A percentile compares a stretch with the other conserved stretches of the same genome.
These are phyloP conservation scores for Caenorhabditis remanei DNA, from an alignment of 1,140 invertebrate genomes.

Conservation along the genomic window DNA sequence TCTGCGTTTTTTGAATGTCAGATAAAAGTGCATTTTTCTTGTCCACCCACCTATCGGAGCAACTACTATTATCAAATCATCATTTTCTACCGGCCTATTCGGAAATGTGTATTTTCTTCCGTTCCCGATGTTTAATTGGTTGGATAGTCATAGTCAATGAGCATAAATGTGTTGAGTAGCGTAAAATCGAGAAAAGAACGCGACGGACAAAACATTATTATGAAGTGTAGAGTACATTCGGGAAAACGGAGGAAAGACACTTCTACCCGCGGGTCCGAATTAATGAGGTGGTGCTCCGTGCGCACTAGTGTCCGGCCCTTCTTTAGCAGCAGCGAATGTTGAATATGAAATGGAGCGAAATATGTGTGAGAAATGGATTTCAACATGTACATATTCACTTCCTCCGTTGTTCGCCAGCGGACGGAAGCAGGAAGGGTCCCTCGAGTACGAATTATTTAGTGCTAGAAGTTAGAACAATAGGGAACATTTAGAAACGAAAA, in stretches of 20 bases:
- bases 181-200: neutral
- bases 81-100: neutral
- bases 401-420: neutral
- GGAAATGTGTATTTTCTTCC: constrained; percentile 1
- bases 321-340: constrained; percentile 11
- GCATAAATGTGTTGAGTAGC: neutral
- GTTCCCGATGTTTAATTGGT: constrained; percentile 39
- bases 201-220: neutral
- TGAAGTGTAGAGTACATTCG: constrained; percentile 27
- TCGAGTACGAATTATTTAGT: constrained; percentile 29
- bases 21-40: no score
- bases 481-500: neutral
- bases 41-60: no score
- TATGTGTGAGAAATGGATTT: constrained; percentile 53
- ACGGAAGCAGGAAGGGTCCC: neutral
- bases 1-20: no score
- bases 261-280: constrained; percentile 23
- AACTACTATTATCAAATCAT: no score
- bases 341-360: constrained; percentile 55
- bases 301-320: neutral
- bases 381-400: constrained; percentile 39
- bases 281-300: constrained; percentile 34
- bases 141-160: constrained; percentile 7
- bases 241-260: constrained; percentile 24
- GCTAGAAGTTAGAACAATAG: neutral